Evolutionary conservation across 64 coral and sea anemone genomes (phyloP), one percentile per base, ranked within the genome.

Genomic region (Pachyseris speciosa): DNA sequence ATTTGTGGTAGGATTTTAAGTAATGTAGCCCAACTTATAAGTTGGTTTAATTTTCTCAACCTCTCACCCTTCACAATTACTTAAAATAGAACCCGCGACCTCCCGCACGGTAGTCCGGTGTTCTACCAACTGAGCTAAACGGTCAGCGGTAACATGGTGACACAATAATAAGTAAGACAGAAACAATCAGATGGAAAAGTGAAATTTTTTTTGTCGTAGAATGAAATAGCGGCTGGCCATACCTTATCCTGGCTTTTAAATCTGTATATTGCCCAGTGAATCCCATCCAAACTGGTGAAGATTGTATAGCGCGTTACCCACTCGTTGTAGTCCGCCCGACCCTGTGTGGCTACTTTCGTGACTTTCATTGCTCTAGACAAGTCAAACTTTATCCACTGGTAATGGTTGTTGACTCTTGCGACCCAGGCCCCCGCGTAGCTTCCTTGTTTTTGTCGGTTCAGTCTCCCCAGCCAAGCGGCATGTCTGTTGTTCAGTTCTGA

Each of bases 331-430:
- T 92, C 75, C 12, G 60, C 47, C 7, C 89, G 66, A 32, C 89
- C 89, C 61, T 92, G 89, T 5, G 79, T 92, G 17, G 83, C 89
- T 27, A 92, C 70, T 41, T 83, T 57, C 0, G 79, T 92, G 37
- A 92, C 39, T 50, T 16, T 73, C 69, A 40, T 92, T 34, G 83
- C 34, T 31, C 89, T 66, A 44, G 60, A 29, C 27, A 92, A 92
- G 28, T 92, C 89, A 45, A 92, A 88, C 72, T 94, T 88, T 5
- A 94, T 43, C 93, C 93, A 94, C 24, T 90, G 86, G n/a, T 89
- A 75, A 43, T 83, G 37, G 73, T 85, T 83, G 43, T 86, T 90
- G 45, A 65, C 31, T 57, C 53, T 66, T n/a, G 93, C 25, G 24
- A 63, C 29, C 93, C 93, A 94, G 49, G 87, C 66, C 22, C 78